A percentile compares a stretch with the other conserved stretches of the same genome.
These are phyloP conservation scores for Halcyon chelicuti DNA, from an alignment of 2,797 vertebrate genomes.

Conservation along the genomic window DNA sequence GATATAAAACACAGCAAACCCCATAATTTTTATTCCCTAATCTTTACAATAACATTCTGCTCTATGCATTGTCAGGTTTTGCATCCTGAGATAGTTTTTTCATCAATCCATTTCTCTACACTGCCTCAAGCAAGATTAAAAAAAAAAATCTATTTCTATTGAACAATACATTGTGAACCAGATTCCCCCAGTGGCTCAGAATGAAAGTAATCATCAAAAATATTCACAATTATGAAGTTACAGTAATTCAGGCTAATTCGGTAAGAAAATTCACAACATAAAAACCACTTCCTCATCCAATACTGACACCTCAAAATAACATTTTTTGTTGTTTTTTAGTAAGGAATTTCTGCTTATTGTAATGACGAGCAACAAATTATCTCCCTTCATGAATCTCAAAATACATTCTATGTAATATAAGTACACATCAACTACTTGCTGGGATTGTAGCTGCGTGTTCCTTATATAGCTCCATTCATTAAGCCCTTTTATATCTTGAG, in stretches of 20 bases:
- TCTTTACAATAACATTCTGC: slow-evolving; percentile 24
- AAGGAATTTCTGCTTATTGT: not conserved
- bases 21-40: slow-evolving; percentile 3
- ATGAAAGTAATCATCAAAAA: not conserved
- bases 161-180: not conserved
- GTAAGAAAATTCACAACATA: not conserved
- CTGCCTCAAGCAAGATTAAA: not conserved
- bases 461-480: not conserved
- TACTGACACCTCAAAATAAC: not conserved
- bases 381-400: not conserved
- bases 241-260: not conserved
- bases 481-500: not conserved
- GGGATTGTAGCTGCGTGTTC: not conserved
- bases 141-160: not conserved
- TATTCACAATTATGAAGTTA: not conserved
- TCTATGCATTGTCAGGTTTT: not conserved
- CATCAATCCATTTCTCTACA: not conserved
- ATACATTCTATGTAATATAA: not conserved
- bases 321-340: not conserved
- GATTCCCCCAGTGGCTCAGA: not conserved
- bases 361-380: not conserved
- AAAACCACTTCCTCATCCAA: not conserved
- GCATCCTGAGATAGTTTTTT: slow-evolving; percentile 11
- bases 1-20: slow-evolving; percentile 39
- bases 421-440: not conserved